Percentiles rank a stretch among this genome's conserved stretches.
Evolutionary conservation across 1,140 invertebrate species (phyloP).

Genomic region (Cherax quadricarinatus): DNA sequence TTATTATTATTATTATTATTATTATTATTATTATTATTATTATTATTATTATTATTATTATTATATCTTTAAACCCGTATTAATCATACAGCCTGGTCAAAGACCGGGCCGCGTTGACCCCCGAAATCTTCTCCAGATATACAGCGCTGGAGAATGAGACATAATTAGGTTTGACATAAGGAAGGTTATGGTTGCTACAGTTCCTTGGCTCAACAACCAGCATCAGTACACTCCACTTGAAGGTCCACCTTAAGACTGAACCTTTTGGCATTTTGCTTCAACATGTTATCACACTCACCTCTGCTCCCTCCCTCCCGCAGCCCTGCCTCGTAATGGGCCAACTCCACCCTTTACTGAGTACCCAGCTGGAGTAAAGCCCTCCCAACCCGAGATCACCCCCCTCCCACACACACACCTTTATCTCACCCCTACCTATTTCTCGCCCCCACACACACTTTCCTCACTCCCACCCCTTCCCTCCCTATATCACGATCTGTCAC

Average conservation of each 20-base stretch:
- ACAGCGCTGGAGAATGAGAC: too few relatives aligned
- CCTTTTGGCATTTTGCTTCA: conserved; percentile 17
- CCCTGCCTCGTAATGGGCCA: not conserved
- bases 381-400: not conserved
- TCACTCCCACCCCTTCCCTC: conserved; percentile 20
- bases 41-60: too few relatives aligned
- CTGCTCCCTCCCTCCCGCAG: not conserved
- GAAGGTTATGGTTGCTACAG: too few relatives aligned
- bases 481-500: not conserved
- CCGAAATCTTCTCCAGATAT: too few relatives aligned
- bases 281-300: conserved; percentile 16
- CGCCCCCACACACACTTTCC: conserved; percentile 13
- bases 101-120: too few relatives aligned
- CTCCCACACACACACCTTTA: not conserved
- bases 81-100: too few relatives aligned
- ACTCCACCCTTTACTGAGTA: conserved; percentile 36
- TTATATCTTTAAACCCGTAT: too few relatives aligned
- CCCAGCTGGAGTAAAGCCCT: not conserved
- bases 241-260: not conserved
- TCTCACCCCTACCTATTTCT: conserved; percentile 28
- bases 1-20: too few relatives aligned
- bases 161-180: too few relatives aligned
- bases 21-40: too few relatives aligned
- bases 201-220: too few relatives aligned
- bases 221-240: too few relatives aligned